These are phyloP conservation scores for Cryptus armator DNA, from an alignment of 2,888 invertebrate species.

Conservation along the genomic window DNA sequence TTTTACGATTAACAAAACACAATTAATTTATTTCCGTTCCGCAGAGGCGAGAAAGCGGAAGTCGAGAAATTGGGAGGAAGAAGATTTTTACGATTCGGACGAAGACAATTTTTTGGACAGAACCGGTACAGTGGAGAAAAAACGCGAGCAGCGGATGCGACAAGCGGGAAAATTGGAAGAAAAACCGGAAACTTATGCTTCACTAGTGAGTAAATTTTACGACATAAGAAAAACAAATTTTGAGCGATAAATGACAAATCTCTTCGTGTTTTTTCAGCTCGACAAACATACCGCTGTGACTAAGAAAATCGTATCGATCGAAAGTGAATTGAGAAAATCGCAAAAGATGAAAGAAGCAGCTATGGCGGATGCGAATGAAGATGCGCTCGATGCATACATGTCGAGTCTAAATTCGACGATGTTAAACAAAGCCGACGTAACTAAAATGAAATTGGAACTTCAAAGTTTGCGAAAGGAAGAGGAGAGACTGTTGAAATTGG, in stretches of 20 bases:
- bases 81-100: constrained; percentile 97
- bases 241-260: background rate
- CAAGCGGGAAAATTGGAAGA: constrained; percentile 87
- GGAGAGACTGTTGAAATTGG: constrained; percentile 89
- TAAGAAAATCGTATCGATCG: constrained; percentile 87
- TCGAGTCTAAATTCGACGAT: constrained; percentile 86
- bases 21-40: constrained; percentile 60
- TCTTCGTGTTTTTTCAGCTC: constrained; percentile 85
- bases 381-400: constrained; percentile 95
- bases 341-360: constrained; percentile 84
- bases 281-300: constrained; percentile 87
- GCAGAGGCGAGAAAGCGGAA: constrained; percentile 93
- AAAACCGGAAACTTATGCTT: constrained; percentile 89
- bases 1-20: constrained; percentile 35
- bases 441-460: constrained; percentile 90
- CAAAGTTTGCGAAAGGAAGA: constrained; percentile 90
- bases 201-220: constrained; percentile 86
- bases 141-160: constrained; percentile 92
- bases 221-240: background rate
- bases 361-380: constrained; percentile 86
- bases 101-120: constrained; percentile 98
- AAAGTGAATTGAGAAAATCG: constrained; percentile 85
- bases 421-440: constrained; percentile 87
- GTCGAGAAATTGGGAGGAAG: constrained; percentile 92
- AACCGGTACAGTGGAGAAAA: constrained; percentile 96